Conservation (phyloP, 2,113 vertebrate species). For the Seriola dumerili region DNA sequence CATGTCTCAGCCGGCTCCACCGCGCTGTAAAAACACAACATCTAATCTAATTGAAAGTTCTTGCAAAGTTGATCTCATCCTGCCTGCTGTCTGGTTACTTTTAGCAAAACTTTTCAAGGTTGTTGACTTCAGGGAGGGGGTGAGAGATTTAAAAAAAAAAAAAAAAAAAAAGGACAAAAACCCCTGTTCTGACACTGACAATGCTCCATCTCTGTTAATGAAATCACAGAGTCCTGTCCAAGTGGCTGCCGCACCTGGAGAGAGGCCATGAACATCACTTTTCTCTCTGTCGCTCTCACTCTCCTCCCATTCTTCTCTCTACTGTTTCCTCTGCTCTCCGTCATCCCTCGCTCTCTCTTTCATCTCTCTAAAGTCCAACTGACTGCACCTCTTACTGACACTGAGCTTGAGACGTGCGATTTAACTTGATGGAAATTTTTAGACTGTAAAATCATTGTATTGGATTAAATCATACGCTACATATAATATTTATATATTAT, state of each 20-base stretch:
- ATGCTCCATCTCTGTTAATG: constrained; percentile 70
- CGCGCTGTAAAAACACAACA: background rate
- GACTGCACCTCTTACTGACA: background rate
- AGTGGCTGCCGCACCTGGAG: constrained; percentile 64
- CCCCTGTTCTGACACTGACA: constrained; percentile 33
- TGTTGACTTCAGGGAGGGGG: constrained; percentile 44
- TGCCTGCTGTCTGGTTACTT: constrained; percentile 25
- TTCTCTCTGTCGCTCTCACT: constrained; percentile 17
- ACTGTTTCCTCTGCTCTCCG: background rate
- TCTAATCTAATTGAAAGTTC: constrained; percentile 40
- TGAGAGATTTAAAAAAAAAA: background rate
- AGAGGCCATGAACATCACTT: constrained; percentile 65
- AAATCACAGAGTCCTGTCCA: constrained; percentile 67
- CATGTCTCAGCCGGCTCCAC: background rate
- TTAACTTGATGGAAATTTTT: background rate
- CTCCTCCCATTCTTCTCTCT: background rate
- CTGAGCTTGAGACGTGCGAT: background rate
- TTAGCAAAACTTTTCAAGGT: constrained; percentile 73
- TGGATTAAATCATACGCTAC: no score
- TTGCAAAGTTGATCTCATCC: background rate
- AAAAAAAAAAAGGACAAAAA: constrained; percentile 4
- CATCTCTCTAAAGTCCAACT: background rate
- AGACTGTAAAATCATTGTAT: no score
- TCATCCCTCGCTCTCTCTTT: constrained; percentile 2
- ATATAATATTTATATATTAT: no score